A percentile compares a stretch with the other conserved stretches of the same genome.
Evolutionary conservation across 2,888 invertebrate genomes (phyloP).

Genomic region (Drosophila paramelanica): DNA sequence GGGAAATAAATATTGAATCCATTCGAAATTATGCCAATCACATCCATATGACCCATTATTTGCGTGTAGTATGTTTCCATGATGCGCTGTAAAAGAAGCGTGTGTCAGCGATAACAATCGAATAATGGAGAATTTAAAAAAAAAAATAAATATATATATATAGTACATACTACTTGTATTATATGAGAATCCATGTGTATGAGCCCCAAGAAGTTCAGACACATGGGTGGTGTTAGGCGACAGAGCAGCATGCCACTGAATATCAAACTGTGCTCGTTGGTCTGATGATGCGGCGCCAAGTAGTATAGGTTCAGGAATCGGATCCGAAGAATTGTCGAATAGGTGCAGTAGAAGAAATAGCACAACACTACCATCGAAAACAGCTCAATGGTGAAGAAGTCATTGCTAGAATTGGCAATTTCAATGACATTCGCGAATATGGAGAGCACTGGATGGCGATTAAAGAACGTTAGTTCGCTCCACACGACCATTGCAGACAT

Average conservation of each 20-base stretch:
- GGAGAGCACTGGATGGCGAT: conserved; percentile 95
- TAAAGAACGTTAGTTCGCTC: conserved; percentile 99
- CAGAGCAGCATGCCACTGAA: conserved; percentile 99
- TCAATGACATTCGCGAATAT: conserved; percentile 98
- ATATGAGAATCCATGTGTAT: conserved; percentile 99
- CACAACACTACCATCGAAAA: conserved; percentile 96
- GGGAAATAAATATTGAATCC: conserved; percentile 99
- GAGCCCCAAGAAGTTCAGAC: conserved; percentile 98
- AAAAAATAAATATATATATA: too few species aligned
- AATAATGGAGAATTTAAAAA: too few species aligned
- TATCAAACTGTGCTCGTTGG: conserved; percentile 99
- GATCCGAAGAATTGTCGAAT: conserved; percentile 98
- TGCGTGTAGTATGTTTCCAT: conserved; percentile 97
- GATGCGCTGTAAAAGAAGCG: conserved; percentile 85
- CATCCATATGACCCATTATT: conserved; percentile 99
- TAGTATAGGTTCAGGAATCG: conserved; percentile 98
- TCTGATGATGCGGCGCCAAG: conserved; percentile 98
- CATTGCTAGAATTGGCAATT: conserved; percentile 91
- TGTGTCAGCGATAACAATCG: not conserved
- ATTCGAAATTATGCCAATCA: conserved; percentile 97
- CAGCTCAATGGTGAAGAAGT: conserved; percentile 97
- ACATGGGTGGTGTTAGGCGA: conserved; percentile 98
- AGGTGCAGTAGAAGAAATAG: conserved; percentile 98
- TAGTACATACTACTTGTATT: conserved; percentile 87
- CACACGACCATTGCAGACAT: conserved; percentile 97